These are phyloP conservation scores for Aurelia aurita DNA, from an alignment of 30 jellyfish, hydroid and myxozoan genomes.

Conservation along the genomic window DNA sequence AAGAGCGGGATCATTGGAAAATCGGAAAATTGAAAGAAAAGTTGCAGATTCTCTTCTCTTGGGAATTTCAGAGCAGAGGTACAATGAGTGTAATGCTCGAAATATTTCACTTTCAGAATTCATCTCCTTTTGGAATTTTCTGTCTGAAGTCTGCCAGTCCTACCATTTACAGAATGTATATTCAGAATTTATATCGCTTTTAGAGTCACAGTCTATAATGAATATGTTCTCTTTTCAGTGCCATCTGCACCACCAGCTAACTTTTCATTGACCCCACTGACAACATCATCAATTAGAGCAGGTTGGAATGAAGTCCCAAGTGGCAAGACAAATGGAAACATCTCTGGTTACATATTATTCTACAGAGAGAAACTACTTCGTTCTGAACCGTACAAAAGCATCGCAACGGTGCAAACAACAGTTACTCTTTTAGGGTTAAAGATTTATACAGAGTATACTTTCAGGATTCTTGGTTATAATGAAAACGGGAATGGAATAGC, in stretches of 20 bases:
- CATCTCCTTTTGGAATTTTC: no score
- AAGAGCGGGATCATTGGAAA: no score
- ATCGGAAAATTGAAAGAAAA: no score
- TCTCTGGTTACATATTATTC: constrained; percentile 67
- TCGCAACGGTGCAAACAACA: constrained; percentile 40
- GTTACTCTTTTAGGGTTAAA: constrained; percentile 45
- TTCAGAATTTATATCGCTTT: no score
- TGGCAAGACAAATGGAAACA: constrained; percentile 35
- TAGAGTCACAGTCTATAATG: no score
- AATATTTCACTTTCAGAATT: no score
- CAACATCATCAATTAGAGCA: constrained; percentile 55
- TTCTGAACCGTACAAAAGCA: constrained; percentile 58
- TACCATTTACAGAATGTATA: no score
- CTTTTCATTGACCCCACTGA: constrained; percentile 60
- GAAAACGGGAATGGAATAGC: constrained; percentile 84
- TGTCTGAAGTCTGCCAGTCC: no score
- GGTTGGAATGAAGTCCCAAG: constrained; percentile 51
- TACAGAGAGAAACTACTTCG: constrained; percentile 48
- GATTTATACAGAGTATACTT: constrained; percentile 56
- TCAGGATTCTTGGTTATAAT: constrained; percentile 74
- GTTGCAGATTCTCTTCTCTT: no score
- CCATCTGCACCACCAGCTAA: constrained; percentile 58
- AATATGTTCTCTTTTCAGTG: background rate
- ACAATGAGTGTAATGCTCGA: no score
- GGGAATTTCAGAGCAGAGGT: no score